phyloP scores from a whole-genome alignment of 2,113 vertebrate species.

The Trogon melanurus region DNA sequence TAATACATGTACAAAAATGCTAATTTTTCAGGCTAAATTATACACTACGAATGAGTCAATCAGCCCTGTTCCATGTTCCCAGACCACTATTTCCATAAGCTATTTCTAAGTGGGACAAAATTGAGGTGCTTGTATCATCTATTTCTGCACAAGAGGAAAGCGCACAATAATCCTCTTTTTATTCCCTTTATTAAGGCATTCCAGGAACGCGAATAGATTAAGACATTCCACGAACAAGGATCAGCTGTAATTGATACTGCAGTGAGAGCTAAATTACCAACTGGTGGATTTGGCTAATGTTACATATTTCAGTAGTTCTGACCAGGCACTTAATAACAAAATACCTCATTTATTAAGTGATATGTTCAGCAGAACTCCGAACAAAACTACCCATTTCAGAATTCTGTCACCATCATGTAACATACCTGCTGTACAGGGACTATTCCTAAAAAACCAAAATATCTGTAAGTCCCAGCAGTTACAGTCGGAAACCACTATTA shows the following conservation, averaged over 20 bases:
- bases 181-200: conserved; percentile 34
- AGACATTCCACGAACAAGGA: conserved; percentile 19
- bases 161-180: neutral
- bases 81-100: conserved; percentile 14
- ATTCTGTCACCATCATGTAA: neutral
- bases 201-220: neutral
- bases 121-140: neutral
- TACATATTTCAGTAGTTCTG: conserved; percentile 53
- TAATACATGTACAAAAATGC: conserved; percentile 37
- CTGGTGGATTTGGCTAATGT: conserved; percentile 55
- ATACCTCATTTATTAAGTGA: conserved; percentile 7
- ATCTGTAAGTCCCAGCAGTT: neutral
- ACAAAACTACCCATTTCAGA: conserved; percentile 1
- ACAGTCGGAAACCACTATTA: neutral
- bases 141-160: neutral
- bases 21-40: conserved; percentile 54
- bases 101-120: conserved; percentile 49
- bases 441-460: neutral
- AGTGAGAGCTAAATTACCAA: conserved; percentile 62
- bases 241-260: conserved; percentile 9
- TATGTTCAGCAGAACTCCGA: conserved; percentile 54
- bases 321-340: conserved; percentile 38
- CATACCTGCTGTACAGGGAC: neutral
- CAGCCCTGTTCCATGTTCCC: conserved; percentile 4
- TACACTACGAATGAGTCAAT: conserved; percentile 36